phyloP scores from a whole-genome alignment of 2,888 invertebrate genomes.

The Himalopsyche japonica region DNA sequence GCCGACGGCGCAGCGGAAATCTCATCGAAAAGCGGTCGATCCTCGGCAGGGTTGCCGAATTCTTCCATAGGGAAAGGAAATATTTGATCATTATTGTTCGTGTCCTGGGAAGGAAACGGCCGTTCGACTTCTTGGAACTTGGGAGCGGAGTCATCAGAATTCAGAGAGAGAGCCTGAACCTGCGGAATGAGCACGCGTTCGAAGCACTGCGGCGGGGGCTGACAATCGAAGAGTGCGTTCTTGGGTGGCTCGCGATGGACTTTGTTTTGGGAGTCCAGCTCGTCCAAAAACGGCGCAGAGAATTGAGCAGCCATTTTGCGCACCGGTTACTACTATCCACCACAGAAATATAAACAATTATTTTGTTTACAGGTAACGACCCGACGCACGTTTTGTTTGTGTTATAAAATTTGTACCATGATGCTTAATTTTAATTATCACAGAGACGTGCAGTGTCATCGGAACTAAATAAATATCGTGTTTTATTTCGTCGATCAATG shows the following conservation, averaged over 20 bases:
- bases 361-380: not conserved
- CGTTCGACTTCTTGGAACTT: slow-evolving; percentile 42
- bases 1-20: slow-evolving; percentile 44
- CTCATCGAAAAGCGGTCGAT: slow-evolving; percentile 59
- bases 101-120: not conserved
- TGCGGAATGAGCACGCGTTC: slow-evolving; percentile 37
- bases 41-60: slow-evolving; percentile 53
- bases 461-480: not conserved
- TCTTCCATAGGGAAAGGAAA: slow-evolving; percentile 43
- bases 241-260: slow-evolving; percentile 53
- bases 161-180: slow-evolving; percentile 21
- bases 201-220: slow-evolving; percentile 31
- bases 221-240: slow-evolving; percentile 37
- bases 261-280: slow-evolving; percentile 45
- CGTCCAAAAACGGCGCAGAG: slow-evolving; percentile 1
- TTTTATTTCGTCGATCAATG: slow-evolving; percentile 17
- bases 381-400: not conserved
- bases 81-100: not conserved
- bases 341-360: not conserved
- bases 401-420: not conserved
- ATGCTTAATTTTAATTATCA: not conserved
- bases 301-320: slow-evolving; percentile 4
- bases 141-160: not conserved
- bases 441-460: not conserved
- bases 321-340: not conserved